Evolutionary conservation across 2,113 vertebrate genomes (phyloP).

Genomic region (Mobula hypostoma): DNA sequence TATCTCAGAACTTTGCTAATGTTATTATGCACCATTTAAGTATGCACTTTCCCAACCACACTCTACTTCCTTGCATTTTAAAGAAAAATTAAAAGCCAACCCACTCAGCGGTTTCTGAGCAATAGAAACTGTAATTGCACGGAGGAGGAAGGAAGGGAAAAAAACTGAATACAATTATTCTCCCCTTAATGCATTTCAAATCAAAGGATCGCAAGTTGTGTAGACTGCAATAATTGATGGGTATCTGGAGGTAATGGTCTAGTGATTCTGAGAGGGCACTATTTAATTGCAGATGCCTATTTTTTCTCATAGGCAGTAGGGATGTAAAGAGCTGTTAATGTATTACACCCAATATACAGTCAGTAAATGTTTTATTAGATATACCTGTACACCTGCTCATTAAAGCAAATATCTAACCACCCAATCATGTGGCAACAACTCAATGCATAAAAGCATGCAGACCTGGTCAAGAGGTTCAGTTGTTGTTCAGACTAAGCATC

Average conservation of each 20-base stretch:
- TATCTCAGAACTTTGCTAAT: not conserved
- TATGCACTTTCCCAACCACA: not conserved
- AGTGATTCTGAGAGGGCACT: not conserved
- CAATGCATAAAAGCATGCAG: no score
- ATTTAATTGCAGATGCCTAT: not conserved
- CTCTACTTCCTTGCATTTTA: not conserved
- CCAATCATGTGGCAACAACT: no score
- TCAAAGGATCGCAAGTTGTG: not conserved
- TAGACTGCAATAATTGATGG: not conserved
- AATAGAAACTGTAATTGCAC: no score
- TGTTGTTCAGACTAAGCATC: no score
- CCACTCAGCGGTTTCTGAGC: not conserved
- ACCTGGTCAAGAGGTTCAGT: no score
- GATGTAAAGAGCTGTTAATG: not conserved
- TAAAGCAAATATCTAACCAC: no score
- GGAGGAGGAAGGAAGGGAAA: not conserved
- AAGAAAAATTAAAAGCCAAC: not conserved
- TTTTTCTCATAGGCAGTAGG: not conserved
- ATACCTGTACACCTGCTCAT: no score
- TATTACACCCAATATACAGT: not conserved
- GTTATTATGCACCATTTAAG: constrained; percentile 4
- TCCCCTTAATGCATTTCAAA: not conserved
- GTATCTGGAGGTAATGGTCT: no score
- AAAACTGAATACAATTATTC: not conserved
- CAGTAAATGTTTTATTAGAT: no score